phyloP scores from a whole-genome alignment of 2,797 vertebrate genomes.

The Darevskia nairensis region DNA sequence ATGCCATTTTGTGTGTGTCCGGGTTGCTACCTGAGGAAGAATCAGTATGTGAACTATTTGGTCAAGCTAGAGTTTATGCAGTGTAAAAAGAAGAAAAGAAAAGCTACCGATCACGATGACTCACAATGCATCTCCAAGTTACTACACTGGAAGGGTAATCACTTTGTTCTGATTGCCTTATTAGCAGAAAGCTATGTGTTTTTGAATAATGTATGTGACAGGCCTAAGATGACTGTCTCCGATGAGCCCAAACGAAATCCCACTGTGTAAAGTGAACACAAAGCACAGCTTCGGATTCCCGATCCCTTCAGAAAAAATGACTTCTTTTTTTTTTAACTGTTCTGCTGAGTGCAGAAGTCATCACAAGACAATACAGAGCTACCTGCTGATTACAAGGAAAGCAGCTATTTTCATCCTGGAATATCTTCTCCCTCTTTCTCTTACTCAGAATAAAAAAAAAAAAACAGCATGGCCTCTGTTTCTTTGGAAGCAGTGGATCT shows the following conservation, averaged over 20 bases:
- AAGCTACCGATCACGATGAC: fast-evolving
- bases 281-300: not conserved
- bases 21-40: not conserved
- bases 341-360: constrained; percentile 22
- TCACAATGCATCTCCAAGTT: not conserved
- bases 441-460: not conserved
- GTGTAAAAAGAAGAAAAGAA: not conserved
- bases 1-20: not conserved
- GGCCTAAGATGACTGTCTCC: not conserved
- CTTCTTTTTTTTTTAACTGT: constrained; percentile 6
- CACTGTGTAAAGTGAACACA: constrained; percentile 5
- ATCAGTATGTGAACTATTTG: not conserved
- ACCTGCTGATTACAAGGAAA: constrained; percentile 2
- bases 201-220: not conserved
- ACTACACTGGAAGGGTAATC: not conserved
- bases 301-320: constrained; percentile 13
- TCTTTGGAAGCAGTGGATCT: not conserved
- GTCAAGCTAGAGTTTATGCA: constrained; percentile 23
- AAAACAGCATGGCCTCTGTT: not conserved
- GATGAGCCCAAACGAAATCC: constrained; percentile 5
- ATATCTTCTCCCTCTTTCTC: not conserved
- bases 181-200: not conserved
- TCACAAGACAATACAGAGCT: not conserved
- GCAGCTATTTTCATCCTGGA: constrained; percentile 8
- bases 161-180: constrained; percentile 37